Evolutionary conservation across 2,888 invertebrate genomes (phyloP), one percentile per base, ranked within the genome.

Genomic region (Sicus ferrugineus): DNA sequence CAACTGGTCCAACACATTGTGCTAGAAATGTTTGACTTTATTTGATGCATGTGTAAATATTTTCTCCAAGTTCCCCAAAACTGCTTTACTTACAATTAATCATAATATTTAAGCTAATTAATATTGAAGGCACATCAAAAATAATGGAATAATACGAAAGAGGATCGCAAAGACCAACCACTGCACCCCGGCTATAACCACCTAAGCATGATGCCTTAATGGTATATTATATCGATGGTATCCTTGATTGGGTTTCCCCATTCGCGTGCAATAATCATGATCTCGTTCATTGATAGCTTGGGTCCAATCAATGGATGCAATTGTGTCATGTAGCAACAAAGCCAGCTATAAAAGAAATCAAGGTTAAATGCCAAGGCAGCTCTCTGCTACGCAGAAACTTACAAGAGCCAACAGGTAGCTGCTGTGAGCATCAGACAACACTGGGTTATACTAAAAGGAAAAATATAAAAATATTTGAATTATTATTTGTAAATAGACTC

Each of bases 321-420:
- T 77, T 83, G 83, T 34, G 84, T 83, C 82, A 83, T 79, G 70
- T 84, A 83, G 73, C 83, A 83, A 70, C 83, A 83, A 21, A 84
- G 75, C 84, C 84, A 83, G 75, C 84, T 83, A 62, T 26, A 64
- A 71, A 31, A 42, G 21, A 30, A 28, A 56, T 50, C 38, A 2
- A 65, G 16, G n/a, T 31, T 48, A 52, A 21, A 52, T 23, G 21
- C 11, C 2, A 5, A 21, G 52, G n/a, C n/a, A n/a, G n/a, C n/a
- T 26, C 6, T 54, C 28, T 23, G 1, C 19, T 21, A 59, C 14
- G 14, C 26, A 52, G 34, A 50, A 69, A 73, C 84, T 83, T 79
- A 83, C 83, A 83, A 83, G 23, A 83, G 77, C 83, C 83, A 83
- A 70, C 83, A 83, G 70, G 82, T 82, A 38, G 78, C 79, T 63